phyloP scores from a whole-genome alignment of 1,140 invertebrate genomes.

The Diorhabda carinulata region DNA sequence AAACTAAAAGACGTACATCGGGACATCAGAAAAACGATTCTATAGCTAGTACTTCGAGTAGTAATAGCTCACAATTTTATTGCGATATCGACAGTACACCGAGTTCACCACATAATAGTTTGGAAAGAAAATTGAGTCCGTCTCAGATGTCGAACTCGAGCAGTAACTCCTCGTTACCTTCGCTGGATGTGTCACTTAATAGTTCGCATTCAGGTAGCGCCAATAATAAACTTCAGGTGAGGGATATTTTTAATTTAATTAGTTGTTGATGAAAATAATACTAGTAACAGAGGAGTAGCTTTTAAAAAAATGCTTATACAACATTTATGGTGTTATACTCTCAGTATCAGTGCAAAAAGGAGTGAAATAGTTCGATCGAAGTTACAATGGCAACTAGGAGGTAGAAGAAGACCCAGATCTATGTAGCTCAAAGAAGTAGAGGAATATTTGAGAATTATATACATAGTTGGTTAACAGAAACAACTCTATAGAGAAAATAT shows the following conservation, averaged over 20 bases:
- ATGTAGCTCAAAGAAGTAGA: too few relatives aligned
- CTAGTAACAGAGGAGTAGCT: too few relatives aligned
- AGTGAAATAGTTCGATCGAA: too few relatives aligned
- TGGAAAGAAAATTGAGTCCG: slow-evolving; percentile 69
- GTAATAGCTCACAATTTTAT: slow-evolving; percentile 81
- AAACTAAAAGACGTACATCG: slow-evolving; percentile 48
- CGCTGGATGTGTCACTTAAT: slow-evolving; percentile 67
- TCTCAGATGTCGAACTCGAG: slow-evolving; percentile 74
- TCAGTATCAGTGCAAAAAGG: too few relatives aligned
- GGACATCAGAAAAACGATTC: slow-evolving; percentile 87
- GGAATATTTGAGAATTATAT: too few relatives aligned
- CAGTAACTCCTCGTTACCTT: slow-evolving; percentile 74
- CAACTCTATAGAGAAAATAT: too few relatives aligned
- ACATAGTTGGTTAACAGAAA: too few relatives aligned
- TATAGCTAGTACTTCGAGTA: slow-evolving; percentile 83
- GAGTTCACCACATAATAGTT: slow-evolving; percentile 71
- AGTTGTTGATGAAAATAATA: too few relatives aligned
- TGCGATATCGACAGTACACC: slow-evolving; percentile 68
- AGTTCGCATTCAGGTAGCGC: slow-evolving; percentile 52
- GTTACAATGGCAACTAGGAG: too few relatives aligned
- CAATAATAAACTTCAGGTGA: slow-evolving; percentile 47
- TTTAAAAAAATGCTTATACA: too few relatives aligned
- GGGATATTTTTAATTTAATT: background rate
- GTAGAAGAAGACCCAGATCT: too few relatives aligned
- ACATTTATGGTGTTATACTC: too few relatives aligned